Conservation (phyloP, 2,113 vertebrate species). For the Microtus pennsylvanicus region DNA sequence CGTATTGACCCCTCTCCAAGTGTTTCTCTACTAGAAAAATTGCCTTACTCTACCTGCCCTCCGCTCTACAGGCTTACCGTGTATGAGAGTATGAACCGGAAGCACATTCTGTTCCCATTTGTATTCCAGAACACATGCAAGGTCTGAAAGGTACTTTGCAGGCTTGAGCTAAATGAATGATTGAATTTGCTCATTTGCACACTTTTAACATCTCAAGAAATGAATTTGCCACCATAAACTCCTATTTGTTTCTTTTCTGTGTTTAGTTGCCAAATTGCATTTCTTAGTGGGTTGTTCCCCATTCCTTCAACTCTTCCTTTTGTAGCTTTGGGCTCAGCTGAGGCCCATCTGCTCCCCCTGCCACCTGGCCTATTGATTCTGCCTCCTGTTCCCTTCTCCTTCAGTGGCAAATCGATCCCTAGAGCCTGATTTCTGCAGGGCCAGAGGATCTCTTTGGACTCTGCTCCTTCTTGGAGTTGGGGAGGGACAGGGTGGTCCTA, state of each 20-base stretch:
- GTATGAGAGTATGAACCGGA: not conserved
- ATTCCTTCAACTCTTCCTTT: slow-evolving; percentile 38
- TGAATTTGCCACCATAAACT: not conserved
- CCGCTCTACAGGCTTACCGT: not conserved
- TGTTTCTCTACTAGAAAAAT: not conserved
- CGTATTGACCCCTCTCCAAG: not conserved
- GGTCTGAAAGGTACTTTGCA: not conserved
- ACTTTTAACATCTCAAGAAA: slow-evolving; percentile 41
- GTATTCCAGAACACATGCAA: not conserved
- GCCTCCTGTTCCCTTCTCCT: slow-evolving; percentile 43
- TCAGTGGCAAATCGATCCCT: slow-evolving; percentile 21
- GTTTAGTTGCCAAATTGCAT: not conserved
- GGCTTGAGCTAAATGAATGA: not conserved
- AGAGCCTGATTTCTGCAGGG: not conserved
- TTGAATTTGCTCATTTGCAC: slow-evolving; percentile 3
- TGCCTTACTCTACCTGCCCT: not conserved
- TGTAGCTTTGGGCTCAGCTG: slow-evolving; percentile 46
- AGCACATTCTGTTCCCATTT: not conserved
- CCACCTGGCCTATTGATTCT: slow-evolving; percentile 58
- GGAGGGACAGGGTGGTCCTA: slow-evolving; percentile 19
- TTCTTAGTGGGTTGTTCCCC: slow-evolving; percentile 25
- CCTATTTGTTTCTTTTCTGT: slow-evolving; percentile 12
- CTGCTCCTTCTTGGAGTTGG: slow-evolving; percentile 2
- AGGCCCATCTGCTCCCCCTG: slow-evolving; percentile 19
- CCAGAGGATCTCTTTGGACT: not conserved